These are phyloP conservation scores for Poecilia picta DNA, from an alignment of 2,797 vertebrate species.

Conservation along the genomic window DNA sequence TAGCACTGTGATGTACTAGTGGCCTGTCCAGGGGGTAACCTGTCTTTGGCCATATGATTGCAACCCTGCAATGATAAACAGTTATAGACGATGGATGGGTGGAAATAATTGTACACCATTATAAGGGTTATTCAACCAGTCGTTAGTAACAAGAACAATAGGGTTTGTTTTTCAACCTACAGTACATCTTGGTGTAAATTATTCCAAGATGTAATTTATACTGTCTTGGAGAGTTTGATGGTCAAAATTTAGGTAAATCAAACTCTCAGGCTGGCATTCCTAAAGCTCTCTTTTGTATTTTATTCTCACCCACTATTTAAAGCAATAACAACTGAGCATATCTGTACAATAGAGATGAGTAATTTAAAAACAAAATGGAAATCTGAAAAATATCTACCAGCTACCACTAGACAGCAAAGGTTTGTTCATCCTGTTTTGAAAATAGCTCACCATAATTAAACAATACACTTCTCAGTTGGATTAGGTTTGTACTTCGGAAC, in stretches of 20 bases:
- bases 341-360: not conserved
- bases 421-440: not conserved
- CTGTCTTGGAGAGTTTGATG: not conserved
- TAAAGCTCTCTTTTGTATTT: slow-evolving; percentile 6
- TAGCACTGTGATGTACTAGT: not conserved
- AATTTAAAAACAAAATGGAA: not conserved
- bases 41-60: too few relatives aligned
- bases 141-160: not conserved
- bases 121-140: not conserved
- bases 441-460: not conserved
- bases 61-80: not conserved
- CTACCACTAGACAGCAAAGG: not conserved
- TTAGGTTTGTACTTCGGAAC: not conserved
- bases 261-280: not conserved
- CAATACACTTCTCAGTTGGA: not conserved
- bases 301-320: not conserved
- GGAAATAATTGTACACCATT: not conserved
- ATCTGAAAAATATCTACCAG: not conserved
- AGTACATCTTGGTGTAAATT: not conserved
- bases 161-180: not conserved
- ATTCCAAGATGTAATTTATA: not conserved
- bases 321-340: not conserved
- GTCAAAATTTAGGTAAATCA: slow-evolving; percentile 10
- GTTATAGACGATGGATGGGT: not conserved
- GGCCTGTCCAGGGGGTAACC: too few relatives aligned